Evolutionary conservation across 2,113 vertebrate genomes (phyloP), one percentile per base, ranked within the genome.

Genomic region (Suncus etruscus): DNA sequence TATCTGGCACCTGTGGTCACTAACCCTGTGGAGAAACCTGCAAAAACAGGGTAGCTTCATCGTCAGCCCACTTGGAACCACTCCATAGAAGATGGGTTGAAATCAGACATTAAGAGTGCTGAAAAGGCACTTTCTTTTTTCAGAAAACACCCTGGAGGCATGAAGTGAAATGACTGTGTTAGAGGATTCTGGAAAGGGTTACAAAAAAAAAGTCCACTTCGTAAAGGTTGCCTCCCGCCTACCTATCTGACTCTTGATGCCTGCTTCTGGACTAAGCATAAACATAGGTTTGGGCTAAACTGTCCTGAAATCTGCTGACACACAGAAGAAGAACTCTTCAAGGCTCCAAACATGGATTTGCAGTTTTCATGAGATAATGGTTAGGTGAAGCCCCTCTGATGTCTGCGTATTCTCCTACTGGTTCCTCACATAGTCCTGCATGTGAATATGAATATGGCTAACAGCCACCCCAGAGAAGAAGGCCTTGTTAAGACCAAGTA

Each of bases 81-180:
- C 79, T 80, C 51, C 27, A 50, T 88, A 65, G 83, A 93, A 95
- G 90, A 90, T 78, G 72, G 83, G 66, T 91, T 97, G 95, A 91
- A 95, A 94, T 97, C 65, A 94, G 88, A 94, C 86, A 83, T 61
- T 50, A 91, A 74, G 86, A 96, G 83, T 95, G 96, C 96, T 97
- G 96, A 97, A 93, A 91, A 88, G 80, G 92, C 95, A 97, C 96
- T 96, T 97, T 96, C 95, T 95, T 94, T 95, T 96, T 97, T 96
- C 93, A 95, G 86, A 95, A 97, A 96, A 95, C 95, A 93, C 93
- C 95, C 94, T 96, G n/a, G 5, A 94, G 95, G 83, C 90, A 90
- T 89, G 90, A 96, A 77, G 88, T 93, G 95, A 97, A 96, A 97
- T 97, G 95, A 97, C 96, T 97, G 96, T 97, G 90, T 87, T 76